phyloP scores from a whole-genome alignment of 35 echinoderm and acorn worm genomes.

The Diadema setosum region DNA sequence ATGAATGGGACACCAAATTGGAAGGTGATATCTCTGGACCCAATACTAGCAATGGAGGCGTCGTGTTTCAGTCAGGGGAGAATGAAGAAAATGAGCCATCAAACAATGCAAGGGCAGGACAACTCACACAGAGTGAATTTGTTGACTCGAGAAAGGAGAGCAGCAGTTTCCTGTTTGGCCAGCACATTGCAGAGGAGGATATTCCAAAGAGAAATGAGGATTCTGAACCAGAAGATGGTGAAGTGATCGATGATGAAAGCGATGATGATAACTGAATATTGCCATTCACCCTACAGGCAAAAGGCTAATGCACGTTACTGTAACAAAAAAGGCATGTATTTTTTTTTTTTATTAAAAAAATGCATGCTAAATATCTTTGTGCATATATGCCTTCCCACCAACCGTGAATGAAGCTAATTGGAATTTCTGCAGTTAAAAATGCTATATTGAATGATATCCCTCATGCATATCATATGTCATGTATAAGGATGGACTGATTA shows the following conservation, averaged over 20 bases:
- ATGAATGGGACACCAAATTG: background rate
- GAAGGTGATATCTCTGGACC: background rate
- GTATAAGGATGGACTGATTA: too few relatives aligned
- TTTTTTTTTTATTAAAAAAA: too few relatives aligned
- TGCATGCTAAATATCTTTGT: too few relatives aligned
- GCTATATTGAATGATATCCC: too few relatives aligned
- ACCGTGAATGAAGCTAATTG: too few relatives aligned
- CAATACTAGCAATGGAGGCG: background rate
- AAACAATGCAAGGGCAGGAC: background rate
- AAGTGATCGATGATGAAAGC: conserved; percentile 4
- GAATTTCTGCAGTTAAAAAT: too few relatives aligned
- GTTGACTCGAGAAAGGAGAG: background rate
- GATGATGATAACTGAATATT: background rate
- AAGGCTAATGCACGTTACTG: too few relatives aligned
- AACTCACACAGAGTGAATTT: background rate
- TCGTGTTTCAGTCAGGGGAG: too few relatives aligned
- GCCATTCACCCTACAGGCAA: too few relatives aligned
- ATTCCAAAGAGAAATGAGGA: background rate
- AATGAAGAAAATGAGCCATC: background rate
- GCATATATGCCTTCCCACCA: too few relatives aligned
- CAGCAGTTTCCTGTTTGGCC: background rate
- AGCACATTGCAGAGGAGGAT: background rate
- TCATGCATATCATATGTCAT: too few relatives aligned
- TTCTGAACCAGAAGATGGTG: conserved; percentile 1
- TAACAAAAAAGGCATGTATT: too few relatives aligned